Base-by-base conservation (phyloP, 1,140 invertebrate genomes). In the Drosophila subobscura region DNA sequence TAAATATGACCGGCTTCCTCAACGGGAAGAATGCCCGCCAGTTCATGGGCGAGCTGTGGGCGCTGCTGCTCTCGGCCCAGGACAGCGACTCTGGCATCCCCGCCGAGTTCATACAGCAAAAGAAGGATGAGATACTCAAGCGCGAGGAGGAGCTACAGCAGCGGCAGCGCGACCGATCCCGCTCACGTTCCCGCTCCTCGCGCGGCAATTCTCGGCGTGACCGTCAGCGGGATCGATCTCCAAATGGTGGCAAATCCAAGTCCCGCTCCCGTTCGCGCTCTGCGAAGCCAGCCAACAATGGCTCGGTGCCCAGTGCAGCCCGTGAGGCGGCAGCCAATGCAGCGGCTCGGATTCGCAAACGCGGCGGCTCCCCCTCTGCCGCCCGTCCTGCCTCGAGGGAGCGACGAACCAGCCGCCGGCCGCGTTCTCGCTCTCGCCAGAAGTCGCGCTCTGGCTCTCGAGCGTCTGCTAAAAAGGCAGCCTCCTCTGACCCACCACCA, bases 1-100 rank as follows among this genome's bases (percentile, higher is more conserved):
- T 99, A 83, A 99, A 99, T 93, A 93, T 99, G 86, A 99, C 99
- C 40, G 99, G 99, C 8, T 99, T 99, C 92, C 93, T 99, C 25
- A 99, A 99, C 92, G 98, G 98, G 2, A 98, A 98, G 92, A 99
- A 99, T 93, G 98, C 99, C 8, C 94, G 98, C 46, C 95, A 97
- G 66, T 99, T 99, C 92, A 98, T 99, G 96, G 96, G 95, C 0
- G 98, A 99, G 91, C 92, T 99, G 44, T 99, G 99, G 99, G 96
- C 97, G 50, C 92, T 99, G 61, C 92, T 99, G 49, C 93, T 98
- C 51, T 98, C 98, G 55, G 99, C 99, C 3, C 98, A 99, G 92
- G 97, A 98, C 49, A 98, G 96, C 81, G 95, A 97, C 42, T 97
- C 95, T 53, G 98, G 99, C 12, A 99, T 99, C 78, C 98, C 98